Base-by-base conservation (phyloP, 2,113 vertebrate species). In the Eupsittula cactorum region DNA sequence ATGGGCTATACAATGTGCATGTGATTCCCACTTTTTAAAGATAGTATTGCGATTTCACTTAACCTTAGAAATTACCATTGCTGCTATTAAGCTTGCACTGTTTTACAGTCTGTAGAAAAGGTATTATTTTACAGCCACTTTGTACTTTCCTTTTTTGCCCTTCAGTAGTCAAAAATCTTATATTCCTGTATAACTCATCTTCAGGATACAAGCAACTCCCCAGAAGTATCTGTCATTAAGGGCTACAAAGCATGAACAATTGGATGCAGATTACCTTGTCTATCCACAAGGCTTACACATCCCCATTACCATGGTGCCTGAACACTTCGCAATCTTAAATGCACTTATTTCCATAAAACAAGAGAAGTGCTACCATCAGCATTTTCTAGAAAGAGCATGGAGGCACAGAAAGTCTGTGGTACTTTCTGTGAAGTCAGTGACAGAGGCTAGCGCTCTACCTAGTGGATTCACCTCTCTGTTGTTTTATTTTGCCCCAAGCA, bases 231-330 rank as follows among this genome's bases (percentile, higher is more conserved):
- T 93, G 88, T 92, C 93, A 82, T 93, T 94, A 94, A 93, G 64
- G 64, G 71, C 88, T 96, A 74, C 85, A 94, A 96, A 92, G 90
- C 94, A 94, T 94, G 86, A 95, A 95, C 74, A 89, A 91, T 71
- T 71, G 83, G 57, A 89, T 95, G 86, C 69, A 95, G 79, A 92
- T 91, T 95, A 93, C 77, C 77, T 82, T 86, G 86, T 91, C 91
- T 84, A 68, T 86, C 42, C 84, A 71, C 2, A 3, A 62, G 6
- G 7, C 81, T 92, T 86, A 71, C 18, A 37, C 84, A 86, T 78
- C 69, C 47, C 73, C 89, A 95, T 95, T 91, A 89, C 77, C 83
- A 82, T 55, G 86, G 81, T 87, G 91, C 52, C 74, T 92, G 74
- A 97, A 52, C 81, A 75, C 65, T 84, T 91, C 24, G n/a, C 76